Evolutionary conservation across 2,797 vertebrate species (phyloP), one percentile per base, ranked within the genome.

Genomic region (Botia almorhae): DNA sequence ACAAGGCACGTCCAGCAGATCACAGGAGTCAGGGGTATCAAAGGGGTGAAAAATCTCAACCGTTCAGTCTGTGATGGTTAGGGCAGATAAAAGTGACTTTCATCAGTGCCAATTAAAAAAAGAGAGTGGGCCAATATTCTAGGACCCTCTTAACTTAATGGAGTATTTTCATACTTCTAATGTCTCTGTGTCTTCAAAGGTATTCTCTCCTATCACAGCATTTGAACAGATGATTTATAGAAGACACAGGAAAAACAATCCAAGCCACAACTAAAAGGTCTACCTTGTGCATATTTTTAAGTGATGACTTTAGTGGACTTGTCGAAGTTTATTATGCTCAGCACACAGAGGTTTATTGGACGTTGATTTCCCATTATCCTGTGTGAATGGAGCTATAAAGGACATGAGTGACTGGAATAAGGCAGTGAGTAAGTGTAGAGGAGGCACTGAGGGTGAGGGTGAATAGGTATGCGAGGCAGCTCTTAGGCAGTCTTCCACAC

Each of bases 61-160:
- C 81, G 86, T 91, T 93, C 93, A 67, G 84, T 86, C 87, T 92
- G 87, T 33, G 33, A 33, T 33, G 33, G 33, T 33, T 33, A 85
- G 70, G 78, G 58, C 77, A 85, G 77, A 84, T 81, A 90, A 92
- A 87, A 82, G 88, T 85, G 86, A 88, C 89, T 94, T 93, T 93
- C 92, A 94, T 93, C 91, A 92, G 89, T 83, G 88, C 89, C 91
- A 93, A 92, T 93, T 91, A 33, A 33, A 33, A 90, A 92, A 72
- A 89, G 90, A 89, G 82, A 85, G 86, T 90, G 87, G 85, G 81
- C 83, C 56, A 81, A 88, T 78, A 84, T 89, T 88, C 33, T 33
- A 33, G 4, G 33, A 86, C 84, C 88, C 86, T 78, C 85, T 88
- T 87, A 81, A 85, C 76, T 36, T 84, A 90, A 88, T 89, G 86